A percentile compares a stretch with the other conserved stretches of the same genome.
Conservation (phyloP, 2,888 invertebrate species). For the Standfussiana lucernea region DNA sequence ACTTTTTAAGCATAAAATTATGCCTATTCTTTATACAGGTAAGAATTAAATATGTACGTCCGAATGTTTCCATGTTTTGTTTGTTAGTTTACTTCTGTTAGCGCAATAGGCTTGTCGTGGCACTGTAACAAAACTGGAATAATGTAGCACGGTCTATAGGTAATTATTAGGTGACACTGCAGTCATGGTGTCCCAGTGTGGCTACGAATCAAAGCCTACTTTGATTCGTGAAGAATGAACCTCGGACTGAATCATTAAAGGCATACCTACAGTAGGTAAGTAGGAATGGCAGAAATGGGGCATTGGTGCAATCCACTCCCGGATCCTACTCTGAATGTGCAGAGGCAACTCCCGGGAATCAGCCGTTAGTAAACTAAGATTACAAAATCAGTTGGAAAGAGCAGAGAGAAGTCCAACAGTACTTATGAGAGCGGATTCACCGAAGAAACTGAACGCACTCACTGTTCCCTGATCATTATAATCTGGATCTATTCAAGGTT, state of each 20-base stretch:
- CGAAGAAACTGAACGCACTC: no score
- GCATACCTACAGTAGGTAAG: neutral
- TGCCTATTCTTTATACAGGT: neutral
- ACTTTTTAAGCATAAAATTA: slow-evolving; percentile 10
- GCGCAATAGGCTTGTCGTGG: neutral
- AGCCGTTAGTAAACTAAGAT: neutral
- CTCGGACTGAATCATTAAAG: no score
- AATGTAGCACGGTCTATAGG: no score
- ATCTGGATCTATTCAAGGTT: no score
- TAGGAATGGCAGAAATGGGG: neutral
- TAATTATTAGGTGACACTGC: neutral
- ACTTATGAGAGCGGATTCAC: neutral
- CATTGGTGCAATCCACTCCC: neutral
- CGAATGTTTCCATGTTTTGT: neutral
- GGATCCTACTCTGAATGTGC: neutral
- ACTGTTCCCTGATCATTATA: no score
- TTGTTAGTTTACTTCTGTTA: neutral
- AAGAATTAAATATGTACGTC: neutral
- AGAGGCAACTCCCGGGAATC: neutral
- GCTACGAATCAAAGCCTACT: neutral
- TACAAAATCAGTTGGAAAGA: neutral
- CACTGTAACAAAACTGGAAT: no score
- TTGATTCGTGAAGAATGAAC: neutral
- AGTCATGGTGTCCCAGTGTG: neutral
- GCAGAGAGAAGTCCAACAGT: neutral